phyloP scores from a whole-genome alignment of 2,113 vertebrate genomes.

The Brachirus orientalis region DNA sequence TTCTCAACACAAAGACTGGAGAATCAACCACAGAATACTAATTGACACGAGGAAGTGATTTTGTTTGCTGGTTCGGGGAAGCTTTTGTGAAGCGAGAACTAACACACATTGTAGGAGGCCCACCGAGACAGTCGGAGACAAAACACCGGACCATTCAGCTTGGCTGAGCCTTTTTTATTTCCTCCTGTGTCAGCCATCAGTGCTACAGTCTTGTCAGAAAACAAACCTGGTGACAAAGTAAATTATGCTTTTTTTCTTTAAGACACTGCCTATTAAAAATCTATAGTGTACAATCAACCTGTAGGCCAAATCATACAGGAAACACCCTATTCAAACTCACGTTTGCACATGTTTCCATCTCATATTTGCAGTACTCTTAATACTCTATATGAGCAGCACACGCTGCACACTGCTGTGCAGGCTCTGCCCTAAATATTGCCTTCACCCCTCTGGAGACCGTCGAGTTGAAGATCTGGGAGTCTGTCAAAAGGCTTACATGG shows the following conservation, averaged over 20 bases:
- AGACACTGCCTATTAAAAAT: too few species aligned
- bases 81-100: slow-evolving; percentile 70
- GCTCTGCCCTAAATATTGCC: slow-evolving; percentile 63
- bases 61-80: slow-evolving; percentile 66
- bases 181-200: slow-evolving; percentile 19
- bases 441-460: slow-evolving; percentile 53
- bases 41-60: slow-evolving; percentile 55
- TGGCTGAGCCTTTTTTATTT: slow-evolving; percentile 29
- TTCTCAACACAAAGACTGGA: slow-evolving; percentile 49
- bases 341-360: not conserved
- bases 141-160: slow-evolving; percentile 48
- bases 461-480: slow-evolving; percentile 59
- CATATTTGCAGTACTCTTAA: slow-evolving; percentile 3
- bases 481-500: slow-evolving; percentile 56
- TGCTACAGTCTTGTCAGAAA: slow-evolving; percentile 38
- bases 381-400: not conserved
- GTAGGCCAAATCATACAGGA: not conserved
- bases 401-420: slow-evolving; percentile 21
- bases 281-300: slow-evolving; percentile 8
- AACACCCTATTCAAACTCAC: not conserved
- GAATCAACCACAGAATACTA: slow-evolving; percentile 60
- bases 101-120: slow-evolving; percentile 62
- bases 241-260: too few species aligned
- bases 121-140: slow-evolving; percentile 55
- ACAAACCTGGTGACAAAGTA: not conserved